A percentile compares a stretch with the other conserved stretches of the same genome.
phyloP scores from a whole-genome alignment of 2,888 invertebrate genomes.

The Cacoxenus indagator region DNA sequence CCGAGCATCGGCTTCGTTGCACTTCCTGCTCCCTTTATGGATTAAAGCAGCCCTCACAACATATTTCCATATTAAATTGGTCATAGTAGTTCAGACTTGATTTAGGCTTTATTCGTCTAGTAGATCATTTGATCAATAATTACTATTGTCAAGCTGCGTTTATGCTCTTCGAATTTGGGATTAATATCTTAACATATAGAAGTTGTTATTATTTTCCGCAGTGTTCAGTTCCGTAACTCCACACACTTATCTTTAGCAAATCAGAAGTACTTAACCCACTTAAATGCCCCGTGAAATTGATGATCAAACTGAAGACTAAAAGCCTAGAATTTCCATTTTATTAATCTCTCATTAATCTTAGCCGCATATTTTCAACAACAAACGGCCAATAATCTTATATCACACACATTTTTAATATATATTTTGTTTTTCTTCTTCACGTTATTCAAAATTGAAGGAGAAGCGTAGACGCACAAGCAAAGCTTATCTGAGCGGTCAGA shows the following conservation, averaged over 20 bases:
- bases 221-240: not conserved
- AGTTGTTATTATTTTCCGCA: not conserved
- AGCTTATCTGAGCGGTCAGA: not conserved
- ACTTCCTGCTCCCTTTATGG: no score
- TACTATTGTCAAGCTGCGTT: no score
- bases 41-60: no score
- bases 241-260: not conserved
- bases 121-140: no score
- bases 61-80: no score
- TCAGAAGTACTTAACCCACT: constrained; percentile 14
- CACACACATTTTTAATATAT: not conserved
- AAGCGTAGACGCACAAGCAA: not conserved
- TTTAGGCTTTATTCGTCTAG: no score
- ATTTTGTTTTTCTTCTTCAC: not conserved
- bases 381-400: not conserved
- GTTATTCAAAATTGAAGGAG: not conserved
- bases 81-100: no score
- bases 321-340: constrained; percentile 18
- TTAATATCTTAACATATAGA: not conserved
- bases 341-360: constrained; percentile 14
- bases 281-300: constrained; percentile 5
- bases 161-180: not conserved
- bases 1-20: no score
- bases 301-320: not conserved
- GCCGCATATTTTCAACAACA: constrained; percentile 6